phyloP scores from a whole-genome alignment of 2,888 invertebrate genomes.

The Andrena bicolor region DNA sequence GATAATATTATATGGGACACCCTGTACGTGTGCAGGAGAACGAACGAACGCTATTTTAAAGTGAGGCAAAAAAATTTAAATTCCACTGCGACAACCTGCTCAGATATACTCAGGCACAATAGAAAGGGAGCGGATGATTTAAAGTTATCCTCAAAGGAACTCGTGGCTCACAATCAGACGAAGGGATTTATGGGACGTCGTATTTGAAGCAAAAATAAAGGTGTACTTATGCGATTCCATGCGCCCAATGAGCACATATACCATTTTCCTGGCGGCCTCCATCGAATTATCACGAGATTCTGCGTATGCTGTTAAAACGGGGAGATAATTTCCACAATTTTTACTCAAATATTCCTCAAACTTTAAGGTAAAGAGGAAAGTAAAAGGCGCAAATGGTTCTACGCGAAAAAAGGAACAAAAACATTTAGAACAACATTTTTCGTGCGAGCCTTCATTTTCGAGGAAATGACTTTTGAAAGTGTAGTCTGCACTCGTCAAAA shows the following conservation, averaged over 20 bases:
- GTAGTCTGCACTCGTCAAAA: too few species aligned
- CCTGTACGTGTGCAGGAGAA: not conserved
- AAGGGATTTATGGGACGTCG: conserved; percentile 3
- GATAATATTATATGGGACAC: too few species aligned
- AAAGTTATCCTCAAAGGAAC: conserved; percentile 21
- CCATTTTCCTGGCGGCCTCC: not conserved
- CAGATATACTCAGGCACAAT: conserved; percentile 4
- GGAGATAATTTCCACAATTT: too few species aligned
- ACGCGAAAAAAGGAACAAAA: too few species aligned
- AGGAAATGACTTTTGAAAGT: too few species aligned
- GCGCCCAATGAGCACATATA: not conserved
- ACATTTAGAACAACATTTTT: too few species aligned
- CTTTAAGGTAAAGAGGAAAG: too few species aligned
- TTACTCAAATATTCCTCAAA: too few species aligned
- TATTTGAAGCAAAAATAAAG: conserved; percentile 3
- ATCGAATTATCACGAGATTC: not conserved
- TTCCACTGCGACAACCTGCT: conserved; percentile 21
- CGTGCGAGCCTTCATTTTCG: too few species aligned
- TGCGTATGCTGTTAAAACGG: not conserved
- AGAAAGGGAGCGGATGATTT: conserved; percentile 18
- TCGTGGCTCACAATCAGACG: conserved; percentile 4
- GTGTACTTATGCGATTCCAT: conserved; percentile 18
- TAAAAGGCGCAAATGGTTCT: too few species aligned
- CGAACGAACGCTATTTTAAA: conserved; percentile 1
- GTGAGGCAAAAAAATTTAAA: conserved; percentile 13